Base-by-base conservation (phyloP, 2,888 invertebrate genomes). In the Agriotes lineatus region DNA sequence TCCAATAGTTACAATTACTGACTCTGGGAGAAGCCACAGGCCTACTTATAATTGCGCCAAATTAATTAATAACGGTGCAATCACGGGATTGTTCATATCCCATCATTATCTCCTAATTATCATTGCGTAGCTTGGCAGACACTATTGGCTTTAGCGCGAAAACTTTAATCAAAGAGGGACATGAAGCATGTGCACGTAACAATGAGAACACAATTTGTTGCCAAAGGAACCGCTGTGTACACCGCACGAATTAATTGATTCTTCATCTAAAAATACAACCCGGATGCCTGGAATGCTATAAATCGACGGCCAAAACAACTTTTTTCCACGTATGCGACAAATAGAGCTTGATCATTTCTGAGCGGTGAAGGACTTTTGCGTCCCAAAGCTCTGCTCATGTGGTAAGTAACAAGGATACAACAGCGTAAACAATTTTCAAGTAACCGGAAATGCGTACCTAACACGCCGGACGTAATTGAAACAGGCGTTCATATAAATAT, bases 1-100 rank as follows among this genome's bases (percentile, higher is more conserved):
- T 52, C 52, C 52, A 52, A 52, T 52, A 52, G 52, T 16, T 6
- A 52, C 52, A 33, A 52, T 52, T 52, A 33, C 52, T 16, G 25
- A n/a, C 52, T 33, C 33, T 52, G n/a, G 52, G 16, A 19, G 14
- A 22, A 30, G 33, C 33, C 33, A 52, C n/a, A 52, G 25, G 48
- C 48, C 52, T 33, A 33, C 50, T 52, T 61, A 52, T 50, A 61
- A 61, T 61, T 61, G 50, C 42, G 37, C 50, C 25, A 61, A 61
- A 61, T 61, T 61, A 61, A 61, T 61, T 61, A 61, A 61, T 61
- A 61, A 50, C 37, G 20, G 52, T 30, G 61, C 61, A 61, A 61
- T 61, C 61, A 52, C 37, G 50, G 61, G 52, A 61, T 52, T 18
- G 50, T 52, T 50, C 37, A 19, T 37, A 39, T 50, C 35, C 61